Evolutionary conservation across 2,888 invertebrate genomes (phyloP).

Genomic region (Eupithecia vulgata): DNA sequence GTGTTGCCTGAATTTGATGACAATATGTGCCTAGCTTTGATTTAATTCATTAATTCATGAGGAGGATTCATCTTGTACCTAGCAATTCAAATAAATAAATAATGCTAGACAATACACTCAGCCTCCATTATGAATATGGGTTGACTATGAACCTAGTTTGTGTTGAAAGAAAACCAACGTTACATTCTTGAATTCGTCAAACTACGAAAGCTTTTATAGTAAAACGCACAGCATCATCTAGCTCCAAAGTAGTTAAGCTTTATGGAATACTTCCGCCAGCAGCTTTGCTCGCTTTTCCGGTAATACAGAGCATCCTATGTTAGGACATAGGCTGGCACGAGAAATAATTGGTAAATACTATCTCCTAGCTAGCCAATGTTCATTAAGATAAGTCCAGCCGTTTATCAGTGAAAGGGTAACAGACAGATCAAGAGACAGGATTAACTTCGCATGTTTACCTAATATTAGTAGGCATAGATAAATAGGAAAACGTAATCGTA

Average conservation of each 20-base stretch:
- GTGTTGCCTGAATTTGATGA: constrained; percentile 33
- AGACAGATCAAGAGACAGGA: background rate
- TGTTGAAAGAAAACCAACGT: too few relatives aligned
- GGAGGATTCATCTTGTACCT: background rate
- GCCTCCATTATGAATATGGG: too few relatives aligned
- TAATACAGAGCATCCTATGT: too few relatives aligned
- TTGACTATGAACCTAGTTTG: too few relatives aligned
- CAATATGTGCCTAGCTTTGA: background rate
- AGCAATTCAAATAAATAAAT: background rate
- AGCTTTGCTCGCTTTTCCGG: too few relatives aligned
- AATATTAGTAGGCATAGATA: background rate
- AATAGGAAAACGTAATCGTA: too few relatives aligned
- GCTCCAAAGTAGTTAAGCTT: background rate
- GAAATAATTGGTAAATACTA: background rate
- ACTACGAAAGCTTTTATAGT: too few relatives aligned
- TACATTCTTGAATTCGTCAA: too few relatives aligned
- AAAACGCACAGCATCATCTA: background rate
- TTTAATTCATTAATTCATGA: background rate
- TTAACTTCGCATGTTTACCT: background rate
- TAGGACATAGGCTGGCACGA: too few relatives aligned
- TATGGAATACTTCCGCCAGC: background rate
- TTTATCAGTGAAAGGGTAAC: background rate
- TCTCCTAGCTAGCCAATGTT: background rate
- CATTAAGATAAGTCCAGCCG: background rate
- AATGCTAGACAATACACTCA: background rate